Percentiles rank a stretch among this genome's conserved stretches.
Evolutionary conservation across 2,797 vertebrate species (phyloP).

Genomic region (Hippopotamyrus pictus): DNA sequence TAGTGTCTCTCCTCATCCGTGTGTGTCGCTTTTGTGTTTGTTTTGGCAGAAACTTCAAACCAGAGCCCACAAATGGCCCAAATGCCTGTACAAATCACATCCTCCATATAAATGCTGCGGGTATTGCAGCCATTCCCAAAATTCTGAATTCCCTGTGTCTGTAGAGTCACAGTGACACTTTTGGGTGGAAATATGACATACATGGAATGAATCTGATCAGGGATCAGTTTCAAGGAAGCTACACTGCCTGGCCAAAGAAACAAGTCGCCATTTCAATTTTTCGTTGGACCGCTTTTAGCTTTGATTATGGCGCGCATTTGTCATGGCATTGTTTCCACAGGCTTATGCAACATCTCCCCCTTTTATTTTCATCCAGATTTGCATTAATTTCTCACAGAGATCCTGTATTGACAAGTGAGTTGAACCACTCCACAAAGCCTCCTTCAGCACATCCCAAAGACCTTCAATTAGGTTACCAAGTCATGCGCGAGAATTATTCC

Average conservation of each 20-base stretch:
- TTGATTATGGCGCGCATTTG: neutral
- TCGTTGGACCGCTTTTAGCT: neutral
- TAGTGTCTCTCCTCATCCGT: neutral
- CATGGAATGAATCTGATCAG: neutral
- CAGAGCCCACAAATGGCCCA: neutral
- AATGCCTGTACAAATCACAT: neutral
- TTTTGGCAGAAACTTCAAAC: neutral
- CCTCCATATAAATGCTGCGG: neutral
- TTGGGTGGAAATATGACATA: neutral
- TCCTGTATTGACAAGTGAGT: too few relatives aligned
- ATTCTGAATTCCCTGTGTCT: neutral
- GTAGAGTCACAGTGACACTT: neutral
- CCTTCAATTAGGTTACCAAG: too few relatives aligned
- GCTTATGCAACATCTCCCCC: neutral
- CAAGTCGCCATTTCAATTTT: neutral
- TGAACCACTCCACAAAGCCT: too few relatives aligned
- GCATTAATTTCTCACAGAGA: neutral
- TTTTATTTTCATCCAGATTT: neutral
- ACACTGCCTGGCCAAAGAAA: neutral
- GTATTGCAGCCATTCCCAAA: neutral
- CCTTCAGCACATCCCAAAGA: too few relatives aligned
- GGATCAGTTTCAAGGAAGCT: neutral
- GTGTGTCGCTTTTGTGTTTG: neutral
- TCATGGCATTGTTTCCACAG: neutral
- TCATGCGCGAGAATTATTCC: too few relatives aligned